Evolutionary conservation across 2,888 invertebrate species (phyloP).

Genomic region (Rhimphoctona megacephalus): DNA sequence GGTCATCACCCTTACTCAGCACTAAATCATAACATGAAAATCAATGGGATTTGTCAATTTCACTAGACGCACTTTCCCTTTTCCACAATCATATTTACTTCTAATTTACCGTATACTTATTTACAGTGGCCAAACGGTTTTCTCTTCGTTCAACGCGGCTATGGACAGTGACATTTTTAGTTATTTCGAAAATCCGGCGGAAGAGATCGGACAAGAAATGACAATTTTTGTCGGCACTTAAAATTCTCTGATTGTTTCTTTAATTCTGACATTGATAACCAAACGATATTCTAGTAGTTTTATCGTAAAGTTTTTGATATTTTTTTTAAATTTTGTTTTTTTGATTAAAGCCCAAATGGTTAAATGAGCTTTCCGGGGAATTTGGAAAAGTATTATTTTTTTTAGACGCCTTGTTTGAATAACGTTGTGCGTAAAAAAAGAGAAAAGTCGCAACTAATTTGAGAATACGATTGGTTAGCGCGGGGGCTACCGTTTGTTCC

Average conservation of each 20-base stretch:
- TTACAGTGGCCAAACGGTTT: neutral
- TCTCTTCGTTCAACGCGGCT: neutral
- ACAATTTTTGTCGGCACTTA: neutral
- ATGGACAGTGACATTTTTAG: neutral
- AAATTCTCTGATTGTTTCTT: neutral
- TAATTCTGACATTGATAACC: too few relatives aligned
- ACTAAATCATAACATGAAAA: constrained; percentile 71
- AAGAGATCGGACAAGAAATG: neutral
- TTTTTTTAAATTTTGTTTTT: neutral
- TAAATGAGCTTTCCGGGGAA: neutral
- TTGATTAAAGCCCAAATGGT: neutral
- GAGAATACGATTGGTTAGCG: constrained; percentile 61
- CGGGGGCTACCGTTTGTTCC: constrained; percentile 67
- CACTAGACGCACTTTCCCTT: neutral
- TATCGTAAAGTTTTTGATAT: neutral
- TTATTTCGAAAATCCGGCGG: neutral
- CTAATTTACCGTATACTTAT: neutral
- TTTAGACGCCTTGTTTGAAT: neutral
- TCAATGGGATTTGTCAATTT: constrained; percentile 14
- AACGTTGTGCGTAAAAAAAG: constrained; percentile 15
- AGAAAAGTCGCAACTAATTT: constrained; percentile 51
- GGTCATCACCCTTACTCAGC: constrained; percentile 62
- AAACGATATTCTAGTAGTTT: too few relatives aligned
- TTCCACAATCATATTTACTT: neutral
- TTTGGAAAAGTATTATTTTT: neutral